Evolutionary conservation across 2,797 vertebrate genomes (phyloP).

Genomic region (Alcedo quadribrachys): DNA sequence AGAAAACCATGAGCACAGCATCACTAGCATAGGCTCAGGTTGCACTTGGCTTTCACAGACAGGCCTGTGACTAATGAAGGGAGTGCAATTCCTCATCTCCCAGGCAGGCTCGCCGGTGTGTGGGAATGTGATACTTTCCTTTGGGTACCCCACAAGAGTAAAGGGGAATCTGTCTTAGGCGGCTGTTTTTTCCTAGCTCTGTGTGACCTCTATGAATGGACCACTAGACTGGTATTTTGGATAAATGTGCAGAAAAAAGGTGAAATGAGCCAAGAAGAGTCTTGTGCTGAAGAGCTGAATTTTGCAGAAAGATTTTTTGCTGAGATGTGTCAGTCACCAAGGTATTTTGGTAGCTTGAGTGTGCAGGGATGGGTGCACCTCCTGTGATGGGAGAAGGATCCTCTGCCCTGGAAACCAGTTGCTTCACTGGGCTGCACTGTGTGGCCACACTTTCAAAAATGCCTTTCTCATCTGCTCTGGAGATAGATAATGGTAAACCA

Average conservation of each 20-base stretch:
- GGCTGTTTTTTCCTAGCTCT: background rate
- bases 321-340: background rate
- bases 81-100: background rate
- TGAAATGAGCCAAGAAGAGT: background rate
- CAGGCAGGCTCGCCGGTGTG: background rate
- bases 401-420: background rate
- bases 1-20: fast-evolving
- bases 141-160: background rate
- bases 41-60: background rate
- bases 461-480: background rate
- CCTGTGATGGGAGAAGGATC: background rate
- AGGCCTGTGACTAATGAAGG: background rate
- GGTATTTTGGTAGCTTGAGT: background rate
- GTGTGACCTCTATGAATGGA: fast-evolving
- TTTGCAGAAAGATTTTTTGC: background rate
- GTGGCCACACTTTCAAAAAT: fast-evolving
- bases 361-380: background rate
- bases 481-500: background rate
- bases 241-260: background rate
- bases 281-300: background rate
- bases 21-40: background rate
- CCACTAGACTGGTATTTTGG: background rate
- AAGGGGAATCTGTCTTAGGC: background rate
- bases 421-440: background rate
- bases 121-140: background rate